Evolutionary conservation across 1,140 invertebrate species (phyloP).

Genomic region (Proctacanthus coquilletti): DNA sequence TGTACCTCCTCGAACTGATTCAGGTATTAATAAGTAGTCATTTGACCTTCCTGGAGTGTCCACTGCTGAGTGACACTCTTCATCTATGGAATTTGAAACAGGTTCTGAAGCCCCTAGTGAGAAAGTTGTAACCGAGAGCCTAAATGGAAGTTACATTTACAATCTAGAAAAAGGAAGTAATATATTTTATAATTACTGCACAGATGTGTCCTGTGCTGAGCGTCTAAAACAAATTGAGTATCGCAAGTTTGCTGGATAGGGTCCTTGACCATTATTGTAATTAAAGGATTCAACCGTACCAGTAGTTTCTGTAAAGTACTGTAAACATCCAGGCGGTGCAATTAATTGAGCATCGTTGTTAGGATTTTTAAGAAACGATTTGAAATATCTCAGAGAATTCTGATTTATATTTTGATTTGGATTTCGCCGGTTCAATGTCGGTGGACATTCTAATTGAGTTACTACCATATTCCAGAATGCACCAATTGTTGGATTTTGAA

Average conservation of each 20-base stretch:
- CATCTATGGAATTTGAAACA: constrained; percentile 6
- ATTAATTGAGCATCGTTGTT: no score
- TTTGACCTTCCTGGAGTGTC: constrained; percentile 19
- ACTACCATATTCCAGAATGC: constrained; percentile 43
- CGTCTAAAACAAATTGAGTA: constrained; percentile 34
- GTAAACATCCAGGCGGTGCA: constrained; percentile 46
- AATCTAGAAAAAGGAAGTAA: no score
- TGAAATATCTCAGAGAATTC: not conserved
- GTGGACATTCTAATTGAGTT: constrained; percentile 40
- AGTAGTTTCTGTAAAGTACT: constrained; percentile 40
- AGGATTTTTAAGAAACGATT: no score
- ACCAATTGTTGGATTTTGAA: constrained; percentile 2
- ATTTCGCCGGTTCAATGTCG: not conserved
- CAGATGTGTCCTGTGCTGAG: constrained; percentile 12
- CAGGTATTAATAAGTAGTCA: constrained; percentile 37
- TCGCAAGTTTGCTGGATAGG: constrained; percentile 19
- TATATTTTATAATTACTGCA: constrained; percentile 16
- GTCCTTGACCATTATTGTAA: constrained; percentile 32
- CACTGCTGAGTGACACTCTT: constrained; percentile 15
- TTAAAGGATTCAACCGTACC: constrained; percentile 45
- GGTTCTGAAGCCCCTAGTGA: not conserved
- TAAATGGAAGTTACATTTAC: no score
- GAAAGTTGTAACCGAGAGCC: not conserved
- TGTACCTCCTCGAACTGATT: constrained; percentile 14
- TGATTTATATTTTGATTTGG: not conserved